Evolutionary conservation across 2,888 invertebrate species (phyloP).

Genomic region (Sympetrum striolatum): DNA sequence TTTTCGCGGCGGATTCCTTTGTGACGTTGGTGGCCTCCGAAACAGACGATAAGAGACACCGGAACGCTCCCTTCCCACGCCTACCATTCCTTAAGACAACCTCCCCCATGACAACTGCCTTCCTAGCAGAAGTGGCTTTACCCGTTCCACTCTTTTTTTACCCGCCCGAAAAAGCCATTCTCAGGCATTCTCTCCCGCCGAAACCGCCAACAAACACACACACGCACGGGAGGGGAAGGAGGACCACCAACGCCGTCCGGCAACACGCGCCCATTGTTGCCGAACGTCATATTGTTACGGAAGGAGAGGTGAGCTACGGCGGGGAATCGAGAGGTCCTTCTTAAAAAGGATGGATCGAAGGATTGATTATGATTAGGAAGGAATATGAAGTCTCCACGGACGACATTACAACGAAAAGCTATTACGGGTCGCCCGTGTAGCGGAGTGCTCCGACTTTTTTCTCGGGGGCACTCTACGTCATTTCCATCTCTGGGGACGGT

Average conservation of each 20-base stretch:
- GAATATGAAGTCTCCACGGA: constrained; percentile 15
- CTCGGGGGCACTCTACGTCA: background rate
- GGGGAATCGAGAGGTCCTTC: background rate
- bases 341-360: constrained; percentile 13
- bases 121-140: background rate
- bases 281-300: constrained; percentile 24
- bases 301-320: background rate
- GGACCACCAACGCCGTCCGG: constrained; percentile 35
- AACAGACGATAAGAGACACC: background rate
- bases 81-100: background rate
- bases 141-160: background rate
- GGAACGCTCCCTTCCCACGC: background rate
- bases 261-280: constrained; percentile 35
- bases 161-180: background rate
- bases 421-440: background rate
- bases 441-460: background rate
- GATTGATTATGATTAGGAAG: constrained; percentile 38
- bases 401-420: constrained; percentile 41
- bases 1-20: background rate
- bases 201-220: background rate
- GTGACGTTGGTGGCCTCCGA: background rate
- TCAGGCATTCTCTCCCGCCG: background rate
- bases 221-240: background rate
- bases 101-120: background rate
- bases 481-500: background rate